Conservation (phyloP, 2,113 vertebrate genomes). For the Phodopus roborovskii region DNA sequence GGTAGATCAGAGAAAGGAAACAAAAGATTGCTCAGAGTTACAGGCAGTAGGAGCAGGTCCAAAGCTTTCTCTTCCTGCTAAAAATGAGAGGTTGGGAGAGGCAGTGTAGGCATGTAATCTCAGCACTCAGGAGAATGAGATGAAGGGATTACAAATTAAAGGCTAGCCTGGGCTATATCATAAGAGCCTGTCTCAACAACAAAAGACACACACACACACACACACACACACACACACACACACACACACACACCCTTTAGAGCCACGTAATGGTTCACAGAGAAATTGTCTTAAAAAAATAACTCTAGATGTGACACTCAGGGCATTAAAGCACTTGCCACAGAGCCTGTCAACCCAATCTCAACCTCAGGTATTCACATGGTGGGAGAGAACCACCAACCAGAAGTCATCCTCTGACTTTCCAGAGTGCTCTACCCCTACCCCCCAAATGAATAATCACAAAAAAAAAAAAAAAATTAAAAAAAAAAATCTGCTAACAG, state of each 20-base stretch:
- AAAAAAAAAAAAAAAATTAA: neutral
- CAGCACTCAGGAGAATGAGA: neutral
- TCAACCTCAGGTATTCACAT: neutral
- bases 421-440: neutral
- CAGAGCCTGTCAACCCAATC: neutral
- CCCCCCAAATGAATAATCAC: neutral
- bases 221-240: too few species aligned
- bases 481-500: neutral
- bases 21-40: neutral
- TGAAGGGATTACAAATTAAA: neutral
- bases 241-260: neutral
- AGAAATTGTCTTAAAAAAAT: neutral
- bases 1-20: neutral
- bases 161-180: neutral
- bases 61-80: constrained; percentile 7
- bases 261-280: neutral
- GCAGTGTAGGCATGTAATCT: neutral
- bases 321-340: neutral
- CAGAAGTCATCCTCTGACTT: neutral
- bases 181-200: neutral
- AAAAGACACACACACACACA: neutral
- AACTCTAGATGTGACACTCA: neutral
- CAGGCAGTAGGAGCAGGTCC: neutral
- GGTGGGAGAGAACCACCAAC: neutral
- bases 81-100: neutral